Base-by-base conservation (phyloP, 2,888 invertebrate species). In the Dermolepida albohirtum region DNA sequence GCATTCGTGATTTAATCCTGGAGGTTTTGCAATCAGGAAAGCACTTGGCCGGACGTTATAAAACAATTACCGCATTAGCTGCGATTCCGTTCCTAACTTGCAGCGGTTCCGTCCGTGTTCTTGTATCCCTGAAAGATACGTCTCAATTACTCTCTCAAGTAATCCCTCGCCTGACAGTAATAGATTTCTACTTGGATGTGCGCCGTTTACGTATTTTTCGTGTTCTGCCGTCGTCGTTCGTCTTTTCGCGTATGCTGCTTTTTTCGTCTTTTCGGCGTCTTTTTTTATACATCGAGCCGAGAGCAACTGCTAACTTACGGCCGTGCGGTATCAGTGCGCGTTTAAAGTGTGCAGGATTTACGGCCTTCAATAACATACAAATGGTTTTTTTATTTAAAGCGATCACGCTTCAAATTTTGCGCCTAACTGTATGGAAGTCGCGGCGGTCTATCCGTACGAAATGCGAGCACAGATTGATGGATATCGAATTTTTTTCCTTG, bases 101-200 rank as follows among this genome's bases (percentile, higher is more conserved):
- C 29, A 12, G 10, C 10, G 10, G 27, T 51, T 29, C 29, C 51
- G 51, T 6, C 51, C 12, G 12, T 12, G 11, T 29, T 29, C 29
- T 51, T n/a, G 10, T 27, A 29, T 12, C 34, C 34, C 34, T 29
- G 51, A 12, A 29, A 51, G 29, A 51, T 51, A 51, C 51, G 27
- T 51, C 51, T 51, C 51, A 51, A 51, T 51, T 51, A 51, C 27
- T 51, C 55, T 55, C 40, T 8, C 41, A 40, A 55, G 55, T 55
- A 40, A 55, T 40, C 40, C n/a, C 22, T n/a, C 16, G 40, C 16
- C 41, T 41, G 40, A 55, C 41, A 40, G 40, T 40, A 55, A 55
- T 40, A 55, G 40, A 55, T 41, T 55, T 55, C 41, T 40, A 51
- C 40, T 55, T 22, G 40, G 40, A 41, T 55, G 40, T 51, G 29